These are phyloP conservation scores for Pararge aegeria DNA, from an alignment of 1,140 invertebrate genomes.

Conservation along the genomic window DNA sequence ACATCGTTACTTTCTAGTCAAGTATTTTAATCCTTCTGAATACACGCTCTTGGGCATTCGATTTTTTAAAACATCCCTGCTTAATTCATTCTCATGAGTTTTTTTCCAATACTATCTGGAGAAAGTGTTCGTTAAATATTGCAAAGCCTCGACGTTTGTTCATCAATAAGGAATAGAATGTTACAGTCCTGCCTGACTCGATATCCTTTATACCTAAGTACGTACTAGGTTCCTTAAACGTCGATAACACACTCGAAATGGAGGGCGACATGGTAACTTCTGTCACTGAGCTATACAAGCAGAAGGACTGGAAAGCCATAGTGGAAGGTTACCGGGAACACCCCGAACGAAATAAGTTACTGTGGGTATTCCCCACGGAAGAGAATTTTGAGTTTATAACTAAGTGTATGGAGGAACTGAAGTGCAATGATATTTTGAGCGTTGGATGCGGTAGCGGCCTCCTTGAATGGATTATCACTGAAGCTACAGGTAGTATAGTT, in stretches of 20 bases:
- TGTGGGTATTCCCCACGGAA: constrained; percentile 75
- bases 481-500: constrained; percentile 55
- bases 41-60: too few relatives aligned
- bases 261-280: constrained; percentile 45
- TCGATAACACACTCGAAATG: constrained; percentile 30
- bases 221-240: too few relatives aligned
- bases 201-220: background rate
- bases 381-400: constrained; percentile 64
- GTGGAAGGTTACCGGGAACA: constrained; percentile 55
- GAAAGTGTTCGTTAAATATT: too few relatives aligned
- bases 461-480: constrained; percentile 72
- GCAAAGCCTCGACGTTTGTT: too few relatives aligned
- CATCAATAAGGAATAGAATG: too few relatives aligned
- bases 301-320: constrained; percentile 66
- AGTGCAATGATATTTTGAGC: constrained; percentile 59
- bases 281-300: constrained; percentile 45
- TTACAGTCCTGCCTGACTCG: too few relatives aligned
- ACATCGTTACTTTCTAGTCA: too few relatives aligned
- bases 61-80: too few relatives aligned
- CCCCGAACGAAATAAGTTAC: constrained; percentile 59
- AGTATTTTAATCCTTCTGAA: too few relatives aligned
- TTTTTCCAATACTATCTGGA: too few relatives aligned
- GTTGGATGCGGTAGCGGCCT: constrained; percentile 75
- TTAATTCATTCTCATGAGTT: too few relatives aligned
- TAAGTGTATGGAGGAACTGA: constrained; percentile 39